These are phyloP conservation scores for Drosophila pandora DNA, from an alignment of 1,140 invertebrate species.

Conservation along the genomic window DNA sequence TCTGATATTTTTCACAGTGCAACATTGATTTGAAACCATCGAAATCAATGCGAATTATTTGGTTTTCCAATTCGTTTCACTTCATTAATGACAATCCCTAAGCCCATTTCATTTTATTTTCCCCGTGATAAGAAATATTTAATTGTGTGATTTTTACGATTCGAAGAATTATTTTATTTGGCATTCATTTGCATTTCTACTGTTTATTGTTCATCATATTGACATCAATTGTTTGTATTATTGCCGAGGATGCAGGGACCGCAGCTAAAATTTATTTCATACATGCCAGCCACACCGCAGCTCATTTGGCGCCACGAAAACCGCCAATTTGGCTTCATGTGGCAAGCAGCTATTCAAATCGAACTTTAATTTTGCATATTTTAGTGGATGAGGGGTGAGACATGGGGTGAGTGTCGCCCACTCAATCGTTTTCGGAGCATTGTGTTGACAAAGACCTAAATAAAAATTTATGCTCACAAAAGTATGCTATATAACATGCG, in stretches of 20 bases:
- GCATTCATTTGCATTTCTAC: slow-evolving; percentile 32
- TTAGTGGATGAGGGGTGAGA: not conserved
- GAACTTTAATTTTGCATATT: slow-evolving; percentile 65
- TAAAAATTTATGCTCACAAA: slow-evolving; percentile 78
- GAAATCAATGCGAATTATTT: slow-evolving; percentile 82
- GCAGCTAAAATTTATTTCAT: slow-evolving; percentile 67
- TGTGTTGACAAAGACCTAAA: slow-evolving; percentile 65
- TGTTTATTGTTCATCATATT: slow-evolving; percentile 67
- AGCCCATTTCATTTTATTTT: slow-evolving; percentile 16
- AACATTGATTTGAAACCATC: slow-evolving; percentile 54
- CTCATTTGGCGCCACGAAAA: slow-evolving; percentile 73
- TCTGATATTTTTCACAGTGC: slow-evolving; percentile 1
- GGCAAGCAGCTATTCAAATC: slow-evolving; percentile 66
- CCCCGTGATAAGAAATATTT: slow-evolving; percentile 10
- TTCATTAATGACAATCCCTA: slow-evolving; percentile 66
- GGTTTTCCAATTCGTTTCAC: slow-evolving; percentile 82
- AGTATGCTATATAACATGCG: slow-evolving; percentile 74
- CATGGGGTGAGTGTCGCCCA: not conserved
- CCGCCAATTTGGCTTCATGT: slow-evolving; percentile 69
- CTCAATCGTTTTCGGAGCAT: slow-evolving; percentile 55
- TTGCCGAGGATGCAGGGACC: slow-evolving; percentile 17
- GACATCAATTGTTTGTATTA: slow-evolving; percentile 16
- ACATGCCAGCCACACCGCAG: slow-evolving; percentile 46
- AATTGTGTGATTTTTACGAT: slow-evolving; percentile 22
- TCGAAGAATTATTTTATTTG: slow-evolving; percentile 61